Conservation (phyloP, 2,888 invertebrate species). For the Uloborus plumipes region DNA sequence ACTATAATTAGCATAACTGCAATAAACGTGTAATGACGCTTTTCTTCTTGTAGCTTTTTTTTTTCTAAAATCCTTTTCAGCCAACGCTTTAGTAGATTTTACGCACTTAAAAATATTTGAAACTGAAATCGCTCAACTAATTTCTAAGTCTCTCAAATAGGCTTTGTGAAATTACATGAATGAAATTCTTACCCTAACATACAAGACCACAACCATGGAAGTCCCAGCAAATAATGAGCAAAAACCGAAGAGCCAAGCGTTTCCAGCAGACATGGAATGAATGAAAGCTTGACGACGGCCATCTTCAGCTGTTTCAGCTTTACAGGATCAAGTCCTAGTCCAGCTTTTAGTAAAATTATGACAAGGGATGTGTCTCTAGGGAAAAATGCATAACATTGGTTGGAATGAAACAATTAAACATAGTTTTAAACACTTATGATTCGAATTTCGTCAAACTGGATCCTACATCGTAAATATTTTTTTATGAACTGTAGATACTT, state of each 20-base stretch:
- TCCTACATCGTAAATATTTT: too few relatives aligned
- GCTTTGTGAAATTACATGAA: not conserved
- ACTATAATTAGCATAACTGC: too few relatives aligned
- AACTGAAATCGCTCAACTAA: not conserved
- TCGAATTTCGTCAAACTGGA: too few relatives aligned
- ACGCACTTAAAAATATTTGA: not conserved
- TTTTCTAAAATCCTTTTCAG: too few relatives aligned
- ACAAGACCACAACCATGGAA: slow-evolving; percentile 63
- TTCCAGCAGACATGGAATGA: slow-evolving; percentile 66
- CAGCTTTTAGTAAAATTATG: slow-evolving; percentile 66
- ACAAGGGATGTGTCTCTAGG: slow-evolving; percentile 55
- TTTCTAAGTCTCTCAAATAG: not conserved
- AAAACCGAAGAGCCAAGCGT: slow-evolving; percentile 46
- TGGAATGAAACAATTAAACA: too few relatives aligned
- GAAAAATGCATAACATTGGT: not conserved
- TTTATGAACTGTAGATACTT: too few relatives aligned
- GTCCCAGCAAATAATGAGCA: slow-evolving; percentile 45
- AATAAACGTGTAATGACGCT: too few relatives aligned
- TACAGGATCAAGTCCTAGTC: slow-evolving; percentile 64
- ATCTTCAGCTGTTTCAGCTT: slow-evolving; percentile 46
- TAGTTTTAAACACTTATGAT: too few relatives aligned
- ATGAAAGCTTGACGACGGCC: slow-evolving; percentile 57
- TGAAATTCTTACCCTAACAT: slow-evolving; percentile 67
- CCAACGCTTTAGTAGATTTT: too few relatives aligned
- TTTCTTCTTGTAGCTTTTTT: too few relatives aligned